These are phyloP conservation scores for Sylvia atricapilla DNA, from an alignment of 2,113 vertebrate genomes.

Conservation along the genomic window DNA sequence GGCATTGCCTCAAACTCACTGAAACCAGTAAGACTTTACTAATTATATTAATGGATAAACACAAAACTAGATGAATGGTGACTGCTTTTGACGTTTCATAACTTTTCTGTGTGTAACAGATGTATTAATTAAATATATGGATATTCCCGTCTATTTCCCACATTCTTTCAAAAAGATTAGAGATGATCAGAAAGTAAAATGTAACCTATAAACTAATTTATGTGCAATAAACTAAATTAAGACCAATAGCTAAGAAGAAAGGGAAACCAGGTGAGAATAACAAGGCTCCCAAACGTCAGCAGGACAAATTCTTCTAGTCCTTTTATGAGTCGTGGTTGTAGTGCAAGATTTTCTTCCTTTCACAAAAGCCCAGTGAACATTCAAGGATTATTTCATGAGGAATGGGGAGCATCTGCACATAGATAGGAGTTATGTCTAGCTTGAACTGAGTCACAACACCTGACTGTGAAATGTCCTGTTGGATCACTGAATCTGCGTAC, in stretches of 20 bases:
- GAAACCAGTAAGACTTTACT: background rate
- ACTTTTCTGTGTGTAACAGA: background rate
- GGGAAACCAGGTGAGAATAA: background rate
- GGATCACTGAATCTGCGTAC: background rate
- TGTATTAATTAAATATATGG: background rate
- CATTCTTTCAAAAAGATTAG: background rate
- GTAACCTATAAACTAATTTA: background rate
- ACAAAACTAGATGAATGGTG: background rate
- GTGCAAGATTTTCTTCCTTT: background rate
- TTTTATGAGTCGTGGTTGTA: background rate
- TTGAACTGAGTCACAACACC: background rate
- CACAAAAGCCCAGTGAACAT: background rate
- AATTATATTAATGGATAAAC: background rate
- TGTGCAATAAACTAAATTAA: background rate
- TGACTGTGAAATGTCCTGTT: background rate
- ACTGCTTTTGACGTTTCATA: background rate
- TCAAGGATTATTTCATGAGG: background rate
- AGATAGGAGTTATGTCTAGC: background rate
- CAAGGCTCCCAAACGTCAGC: background rate
- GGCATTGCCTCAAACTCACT: background rate
- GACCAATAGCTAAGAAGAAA: background rate
- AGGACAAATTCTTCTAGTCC: background rate
- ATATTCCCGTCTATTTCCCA: background rate
- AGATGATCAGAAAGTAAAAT: background rate
- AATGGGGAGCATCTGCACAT: background rate